Evolutionary conservation across 1,140 invertebrate genomes (phyloP).

Genomic region (Chironomus tepperi): DNA sequence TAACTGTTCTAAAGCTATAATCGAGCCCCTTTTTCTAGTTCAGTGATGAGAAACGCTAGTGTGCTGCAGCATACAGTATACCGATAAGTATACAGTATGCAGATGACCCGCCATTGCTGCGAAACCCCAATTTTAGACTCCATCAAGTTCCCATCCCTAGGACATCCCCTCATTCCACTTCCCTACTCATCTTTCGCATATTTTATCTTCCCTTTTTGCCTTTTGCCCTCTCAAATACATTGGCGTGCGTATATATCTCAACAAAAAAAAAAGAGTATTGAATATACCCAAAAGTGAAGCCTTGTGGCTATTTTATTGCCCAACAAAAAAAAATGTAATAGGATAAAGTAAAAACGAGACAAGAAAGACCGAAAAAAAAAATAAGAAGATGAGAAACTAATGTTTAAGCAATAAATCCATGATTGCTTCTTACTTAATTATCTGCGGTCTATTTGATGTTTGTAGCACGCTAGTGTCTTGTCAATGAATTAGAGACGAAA

Average conservation of each 20-base stretch:
- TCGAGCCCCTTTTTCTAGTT: no score
- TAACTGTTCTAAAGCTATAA: no score
- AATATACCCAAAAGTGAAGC: background rate
- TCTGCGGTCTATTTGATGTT: background rate
- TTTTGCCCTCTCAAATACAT: background rate
- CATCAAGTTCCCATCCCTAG: no score
- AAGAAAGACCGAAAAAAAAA: background rate
- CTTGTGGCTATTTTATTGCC: conserved; percentile 11
- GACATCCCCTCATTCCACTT: background rate
- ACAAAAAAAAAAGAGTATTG: background rate
- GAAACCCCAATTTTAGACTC: no score
- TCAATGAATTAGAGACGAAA: no score
- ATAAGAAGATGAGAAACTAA: background rate
- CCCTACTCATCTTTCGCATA: background rate
- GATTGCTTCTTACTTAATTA: conserved; percentile 14
- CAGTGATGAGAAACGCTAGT: no score
- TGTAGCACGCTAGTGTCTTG: background rate
- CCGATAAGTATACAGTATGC: no score
- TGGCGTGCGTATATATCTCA: background rate
- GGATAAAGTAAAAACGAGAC: no score
- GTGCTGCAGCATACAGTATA: no score
- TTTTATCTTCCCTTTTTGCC: background rate
- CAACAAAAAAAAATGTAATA: background rate
- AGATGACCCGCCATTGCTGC: no score
- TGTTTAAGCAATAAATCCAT: conserved; percentile 14